phyloP scores from a whole-genome alignment of 2,113 vertebrate genomes.

The Phalacrocorax aristotelis region DNA sequence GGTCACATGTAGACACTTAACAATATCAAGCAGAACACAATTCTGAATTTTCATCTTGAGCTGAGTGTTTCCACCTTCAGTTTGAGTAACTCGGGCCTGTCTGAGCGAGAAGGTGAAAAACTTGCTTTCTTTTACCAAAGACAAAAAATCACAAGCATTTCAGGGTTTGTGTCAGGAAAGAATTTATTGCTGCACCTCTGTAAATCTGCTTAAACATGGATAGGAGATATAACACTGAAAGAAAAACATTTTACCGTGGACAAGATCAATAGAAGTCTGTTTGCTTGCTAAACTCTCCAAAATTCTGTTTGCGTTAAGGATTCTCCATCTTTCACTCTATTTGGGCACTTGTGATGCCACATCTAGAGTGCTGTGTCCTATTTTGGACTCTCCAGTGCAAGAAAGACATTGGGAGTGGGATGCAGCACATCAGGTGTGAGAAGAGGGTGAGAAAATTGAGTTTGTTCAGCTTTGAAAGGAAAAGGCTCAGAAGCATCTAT shows the following conservation, averaged over 20 bases:
- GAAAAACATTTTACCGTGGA: not conserved
- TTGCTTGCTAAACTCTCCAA: not conserved
- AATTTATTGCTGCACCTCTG: not conserved
- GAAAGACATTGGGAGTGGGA: not conserved
- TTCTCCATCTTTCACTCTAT: not conserved
- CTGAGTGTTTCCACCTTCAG: not conserved
- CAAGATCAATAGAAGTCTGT: not conserved
- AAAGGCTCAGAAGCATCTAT: not conserved
- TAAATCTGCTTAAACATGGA: not conserved
- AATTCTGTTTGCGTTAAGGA: not conserved
- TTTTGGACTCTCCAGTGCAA: not conserved
- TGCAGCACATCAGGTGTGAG: not conserved
- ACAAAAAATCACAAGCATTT: not conserved
- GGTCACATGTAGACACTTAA: not conserved
- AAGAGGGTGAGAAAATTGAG: not conserved
- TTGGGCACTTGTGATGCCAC: not conserved
- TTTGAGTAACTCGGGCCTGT: not conserved
- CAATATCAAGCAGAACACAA: not conserved
- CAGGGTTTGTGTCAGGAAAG: not conserved
- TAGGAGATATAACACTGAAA: not conserved
- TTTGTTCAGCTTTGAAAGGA: not conserved
- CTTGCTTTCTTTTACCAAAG: not conserved
- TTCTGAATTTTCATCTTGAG: not conserved
- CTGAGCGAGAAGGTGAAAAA: not conserved
- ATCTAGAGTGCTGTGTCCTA: not conserved